Percentiles rank a stretch among this genome's conserved stretches.
Conservation (phyloP, 2,888 invertebrate genomes). For the Parapristionchus giblindavisi region DNA sequence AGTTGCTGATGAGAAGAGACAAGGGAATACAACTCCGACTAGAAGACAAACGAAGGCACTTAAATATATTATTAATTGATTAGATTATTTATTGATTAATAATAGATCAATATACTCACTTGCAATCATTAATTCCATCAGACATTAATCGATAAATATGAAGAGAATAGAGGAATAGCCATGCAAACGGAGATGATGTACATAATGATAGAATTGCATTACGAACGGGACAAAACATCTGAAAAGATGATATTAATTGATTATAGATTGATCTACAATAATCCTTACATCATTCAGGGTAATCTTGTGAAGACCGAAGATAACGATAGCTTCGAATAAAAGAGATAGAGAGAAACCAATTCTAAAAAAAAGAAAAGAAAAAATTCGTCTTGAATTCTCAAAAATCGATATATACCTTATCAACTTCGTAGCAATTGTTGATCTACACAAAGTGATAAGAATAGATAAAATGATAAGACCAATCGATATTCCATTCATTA, state of each 20-base stretch:
- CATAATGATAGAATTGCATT: conserved; percentile 62
- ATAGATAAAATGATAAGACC: conserved; percentile 25
- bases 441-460: conserved; percentile 29
- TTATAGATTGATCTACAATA: background rate
- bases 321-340: conserved; percentile 53
- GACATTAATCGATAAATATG: conserved; percentile 60
- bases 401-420: conserved; percentile 9
- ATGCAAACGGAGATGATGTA: conserved; percentile 59
- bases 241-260: background rate
- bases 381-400: conserved; percentile 4
- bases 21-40: conserved; percentile 60
- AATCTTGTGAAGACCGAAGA: conserved; percentile 57
- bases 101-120: conserved; percentile 35
- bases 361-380: conserved; percentile 36
- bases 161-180: conserved; percentile 64
- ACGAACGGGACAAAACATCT: conserved; percentile 61
- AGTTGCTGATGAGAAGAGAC: conserved; percentile 49
- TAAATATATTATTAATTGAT: background rate
- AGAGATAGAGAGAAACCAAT: conserved; percentile 61
- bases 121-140: conserved; percentile 52
- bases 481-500: conserved; percentile 3
- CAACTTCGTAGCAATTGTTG: conserved; percentile 9
- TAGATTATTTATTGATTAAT: background rate
- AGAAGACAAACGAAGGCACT: conserved; percentile 54
- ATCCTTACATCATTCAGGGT: conserved; percentile 53